Evolutionary conservation across 2,888 invertebrate species (phyloP), one percentile per base, ranked within the genome.

Genomic region (Norana najaformis): DNA sequence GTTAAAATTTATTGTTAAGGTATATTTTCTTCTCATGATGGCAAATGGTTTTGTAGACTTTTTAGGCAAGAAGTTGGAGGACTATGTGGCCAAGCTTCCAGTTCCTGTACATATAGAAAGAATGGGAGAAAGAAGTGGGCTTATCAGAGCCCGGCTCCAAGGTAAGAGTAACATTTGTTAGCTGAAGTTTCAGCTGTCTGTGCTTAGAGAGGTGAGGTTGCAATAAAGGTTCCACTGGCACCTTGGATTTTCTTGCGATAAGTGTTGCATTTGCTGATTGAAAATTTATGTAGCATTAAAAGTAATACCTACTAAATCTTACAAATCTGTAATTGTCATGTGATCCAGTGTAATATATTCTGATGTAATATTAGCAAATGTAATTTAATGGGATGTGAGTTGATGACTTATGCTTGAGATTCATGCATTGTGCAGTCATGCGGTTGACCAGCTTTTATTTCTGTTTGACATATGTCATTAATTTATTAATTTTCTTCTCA

Each of bases 81-180:
- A 97, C 90, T 98, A 98, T 95, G 97, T 98, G 91, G 96, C 96
- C 93, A 97, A 96, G 39, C 95, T 99, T 93, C 97, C 98, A 8
- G 97, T 98, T 39, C 96, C 97, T 38, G 97, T 98, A 0, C 93
- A 96, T 93, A 97, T 99, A 90, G 96, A 97, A 94, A 96, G 99
- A 91, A 98, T 98, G 20, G 97, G 97, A 93, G 97, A 97, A 94
- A 96, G 99, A 92, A 98, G 98, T 13, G 99, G 99, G 39, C 96
- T 99, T 91, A 99, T 99, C 93, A 96, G 99, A 92, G 99, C 99
- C 11, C 96, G 99, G 92, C 96, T 99, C 91, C 96, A 98, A 93
- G 99, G 99, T 92, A 14, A 83, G 34, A 83, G 2, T 47, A 69
- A 69, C 69, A 69, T 69, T n/a, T n/a, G n/a, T n/a, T 11, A 5